phyloP scores from a whole-genome alignment of 2,113 vertebrate species.

The Oncorhynchus mykiss region DNA sequence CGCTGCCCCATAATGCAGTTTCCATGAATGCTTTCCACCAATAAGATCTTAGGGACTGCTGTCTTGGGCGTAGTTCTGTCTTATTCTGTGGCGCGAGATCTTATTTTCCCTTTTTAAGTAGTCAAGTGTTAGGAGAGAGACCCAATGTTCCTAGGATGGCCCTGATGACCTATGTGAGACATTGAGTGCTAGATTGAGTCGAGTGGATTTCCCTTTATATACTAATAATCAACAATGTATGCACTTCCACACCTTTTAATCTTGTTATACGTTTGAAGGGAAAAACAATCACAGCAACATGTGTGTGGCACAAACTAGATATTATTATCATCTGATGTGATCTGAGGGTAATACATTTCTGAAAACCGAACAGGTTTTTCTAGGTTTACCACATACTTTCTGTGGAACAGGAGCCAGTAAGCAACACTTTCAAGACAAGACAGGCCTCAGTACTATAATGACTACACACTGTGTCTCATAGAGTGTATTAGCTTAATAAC shows the following conservation, averaged over 20 bases:
- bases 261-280: neutral
- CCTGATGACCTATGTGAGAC: neutral
- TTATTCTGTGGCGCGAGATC: constrained; percentile 3
- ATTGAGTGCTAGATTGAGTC: constrained; percentile 1
- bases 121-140: neutral
- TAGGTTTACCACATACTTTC: constrained; percentile 25
- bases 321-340: neutral
- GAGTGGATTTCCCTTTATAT: neutral
- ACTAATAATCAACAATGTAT: neutral
- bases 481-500: neutral
- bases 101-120: constrained; percentile 35
- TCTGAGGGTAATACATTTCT: constrained; percentile 9
- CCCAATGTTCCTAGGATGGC: neutral
- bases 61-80: constrained; percentile 35
- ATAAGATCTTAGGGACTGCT: constrained; percentile 42
- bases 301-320: neutral
- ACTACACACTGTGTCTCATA: neutral
- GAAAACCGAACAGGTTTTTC: constrained; percentile 38
- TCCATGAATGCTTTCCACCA: constrained; percentile 61
- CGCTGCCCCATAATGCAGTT: constrained; percentile 58
- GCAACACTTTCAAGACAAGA: constrained; percentile 38
- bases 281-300: neutral
- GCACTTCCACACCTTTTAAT: neutral
- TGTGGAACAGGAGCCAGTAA: constrained; percentile 11
- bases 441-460: constrained; percentile 18